Conservation (phyloP, 2,113 vertebrate genomes). For the Buteo buteo region DNA sequence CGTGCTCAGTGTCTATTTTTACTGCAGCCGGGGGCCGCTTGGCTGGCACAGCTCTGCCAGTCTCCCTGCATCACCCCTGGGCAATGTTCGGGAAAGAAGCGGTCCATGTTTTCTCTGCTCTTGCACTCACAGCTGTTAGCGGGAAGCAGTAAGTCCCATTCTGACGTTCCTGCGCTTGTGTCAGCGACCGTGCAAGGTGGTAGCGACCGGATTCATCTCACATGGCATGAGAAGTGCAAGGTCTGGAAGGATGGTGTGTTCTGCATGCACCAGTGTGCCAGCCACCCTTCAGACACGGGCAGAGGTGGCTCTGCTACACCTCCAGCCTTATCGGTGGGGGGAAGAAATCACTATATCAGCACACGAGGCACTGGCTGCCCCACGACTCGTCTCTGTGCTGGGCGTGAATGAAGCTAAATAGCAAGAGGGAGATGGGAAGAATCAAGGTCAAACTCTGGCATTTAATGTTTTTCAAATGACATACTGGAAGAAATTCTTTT, state of each 20-base stretch:
- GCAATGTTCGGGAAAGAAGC: accelerated
- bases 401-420: background rate
- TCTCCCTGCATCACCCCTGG: background rate
- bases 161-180: background rate
- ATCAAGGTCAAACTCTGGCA: too few species aligned
- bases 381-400: background rate
- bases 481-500: background rate
- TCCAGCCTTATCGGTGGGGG: accelerated
- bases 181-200: background rate
- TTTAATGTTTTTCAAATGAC: background rate
- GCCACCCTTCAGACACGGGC: background rate
- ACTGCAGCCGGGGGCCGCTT: too few species aligned
- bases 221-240: accelerated
- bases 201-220: background rate
- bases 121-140: background rate
- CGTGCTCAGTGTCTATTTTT: background rate
- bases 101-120: background rate
- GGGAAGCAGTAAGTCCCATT: background rate
- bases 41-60: background rate
- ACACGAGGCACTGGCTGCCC: accelerated
- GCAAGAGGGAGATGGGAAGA: background rate
- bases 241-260: background rate
- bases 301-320: accelerated
- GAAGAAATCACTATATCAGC: background rate
- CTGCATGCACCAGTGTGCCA: background rate